Percentiles rank a stretch among this genome's conserved stretches.
Conservation (phyloP, 2,888 invertebrate genomes). For the Callinectes sapidus region DNA sequence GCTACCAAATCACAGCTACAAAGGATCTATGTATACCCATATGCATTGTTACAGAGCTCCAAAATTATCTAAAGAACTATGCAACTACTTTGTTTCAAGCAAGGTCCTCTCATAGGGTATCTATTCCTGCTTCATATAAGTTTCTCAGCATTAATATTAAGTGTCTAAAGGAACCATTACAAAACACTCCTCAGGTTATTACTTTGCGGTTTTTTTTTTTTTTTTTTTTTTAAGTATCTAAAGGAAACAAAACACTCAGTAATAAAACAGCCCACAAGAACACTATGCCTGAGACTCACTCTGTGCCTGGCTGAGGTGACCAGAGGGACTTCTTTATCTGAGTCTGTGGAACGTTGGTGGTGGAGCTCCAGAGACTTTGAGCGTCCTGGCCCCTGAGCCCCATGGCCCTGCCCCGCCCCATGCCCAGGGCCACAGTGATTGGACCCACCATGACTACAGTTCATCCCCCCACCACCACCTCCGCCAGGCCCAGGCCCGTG, state of each 20-base stretch:
- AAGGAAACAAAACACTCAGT: not conserved
- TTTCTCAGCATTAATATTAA: too few species aligned
- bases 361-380: conserved; percentile 70
- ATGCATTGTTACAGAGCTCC: too few species aligned
- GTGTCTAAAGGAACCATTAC: too few species aligned
- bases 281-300: conserved; percentile 45
- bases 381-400: conserved; percentile 43
- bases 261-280: not conserved
- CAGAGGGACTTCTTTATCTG: conserved; percentile 65
- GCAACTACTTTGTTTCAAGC: too few species aligned
- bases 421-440: conserved; percentile 51
- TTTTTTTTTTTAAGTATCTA: too few species aligned
- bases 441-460: conserved; percentile 50
- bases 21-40: not conserved
- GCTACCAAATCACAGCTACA: not conserved
- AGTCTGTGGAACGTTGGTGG: conserved; percentile 68
- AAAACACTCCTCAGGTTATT: too few species aligned
- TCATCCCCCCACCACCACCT: conserved; percentile 59
- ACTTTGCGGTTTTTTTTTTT: too few species aligned
- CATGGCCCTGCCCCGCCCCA: conserved; percentile 47
- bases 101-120: too few species aligned
- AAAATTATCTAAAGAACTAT: too few species aligned
- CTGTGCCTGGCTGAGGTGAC: conserved; percentile 67
- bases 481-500: conserved; percentile 72
- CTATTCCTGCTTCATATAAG: too few species aligned